Evolutionary conservation across 2,797 vertebrate species (phyloP).

Genomic region (Epinephelus awoara): DNA sequence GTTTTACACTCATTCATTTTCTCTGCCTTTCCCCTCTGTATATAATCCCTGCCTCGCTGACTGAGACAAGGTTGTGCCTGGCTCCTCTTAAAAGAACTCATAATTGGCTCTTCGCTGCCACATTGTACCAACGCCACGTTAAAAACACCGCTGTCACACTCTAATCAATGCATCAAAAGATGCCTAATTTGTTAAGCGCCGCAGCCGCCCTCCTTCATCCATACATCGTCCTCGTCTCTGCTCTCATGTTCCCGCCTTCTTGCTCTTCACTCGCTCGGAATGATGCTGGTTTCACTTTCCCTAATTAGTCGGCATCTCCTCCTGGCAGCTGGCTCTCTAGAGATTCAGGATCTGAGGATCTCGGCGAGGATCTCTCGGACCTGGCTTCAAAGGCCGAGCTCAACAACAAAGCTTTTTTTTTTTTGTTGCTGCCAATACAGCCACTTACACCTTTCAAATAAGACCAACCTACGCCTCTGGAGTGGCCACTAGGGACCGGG

Average conservation of each 20-base stretch:
- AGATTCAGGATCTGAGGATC: conserved; percentile 72
- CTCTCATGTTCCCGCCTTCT: conserved; percentile 46
- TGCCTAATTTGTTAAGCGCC: conserved; percentile 73
- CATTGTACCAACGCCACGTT: conserved; percentile 57
- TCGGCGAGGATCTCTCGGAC: conserved; percentile 69
- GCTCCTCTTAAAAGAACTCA: conserved; percentile 69
- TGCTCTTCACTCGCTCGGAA: conserved; percentile 53
- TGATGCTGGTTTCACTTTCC: conserved; percentile 60
- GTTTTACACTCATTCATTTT: conserved; percentile 2
- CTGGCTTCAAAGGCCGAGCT: conserved; percentile 78
- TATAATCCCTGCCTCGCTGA: conserved; percentile 47
- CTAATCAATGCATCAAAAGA: conserved; percentile 83
- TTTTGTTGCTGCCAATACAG: conserved; percentile 44
- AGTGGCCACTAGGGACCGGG: conserved; percentile 53
- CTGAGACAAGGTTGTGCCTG: conserved; percentile 42
- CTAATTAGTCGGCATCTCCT: conserved; percentile 72
- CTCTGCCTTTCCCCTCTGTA: conserved; percentile 22
- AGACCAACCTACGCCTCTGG: conserved; percentile 44
- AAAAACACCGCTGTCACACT: conserved; percentile 68
- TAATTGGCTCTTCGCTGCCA: conserved; percentile 70
- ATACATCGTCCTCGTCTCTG: conserved; percentile 44
- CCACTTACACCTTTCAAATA: conserved; percentile 67
- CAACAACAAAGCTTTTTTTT: conserved; percentile 67
- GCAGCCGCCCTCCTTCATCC: conserved; percentile 57
- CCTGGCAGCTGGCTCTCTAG: conserved; percentile 56